Conservation (phyloP, 35 echinoderm and acorn worm species). For the Apostichopus californicus region DNA sequence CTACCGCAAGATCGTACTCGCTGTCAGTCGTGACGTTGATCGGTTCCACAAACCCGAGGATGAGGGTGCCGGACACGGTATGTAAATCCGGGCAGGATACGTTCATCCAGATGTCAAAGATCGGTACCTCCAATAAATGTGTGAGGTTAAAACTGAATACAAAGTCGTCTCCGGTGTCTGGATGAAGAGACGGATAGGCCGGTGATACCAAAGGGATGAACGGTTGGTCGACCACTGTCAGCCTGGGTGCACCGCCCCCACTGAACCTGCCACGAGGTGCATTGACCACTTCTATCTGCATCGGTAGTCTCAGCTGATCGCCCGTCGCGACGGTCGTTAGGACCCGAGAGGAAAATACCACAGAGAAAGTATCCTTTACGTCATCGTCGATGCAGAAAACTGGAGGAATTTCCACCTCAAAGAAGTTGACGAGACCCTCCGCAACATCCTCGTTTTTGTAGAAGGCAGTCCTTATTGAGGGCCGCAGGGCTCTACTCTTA, state of each 20-base stretch:
- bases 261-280: conserved; percentile 15
- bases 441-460: background rate
- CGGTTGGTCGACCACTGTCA: conserved; percentile 69
- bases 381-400: conserved; percentile 36
- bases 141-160: conserved; percentile 60
- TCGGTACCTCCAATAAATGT: conserved; percentile 57
- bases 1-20: conserved; percentile 36
- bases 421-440: conserved; percentile 29
- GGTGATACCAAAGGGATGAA: conserved; percentile 68
- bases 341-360: conserved; percentile 55
- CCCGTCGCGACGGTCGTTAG: conserved; percentile 53
- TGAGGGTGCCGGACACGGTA: conserved; percentile 50
- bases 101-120: conserved; percentile 83
- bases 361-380: background rate
- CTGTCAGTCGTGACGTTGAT: conserved; percentile 67
- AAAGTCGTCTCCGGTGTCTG: conserved; percentile 72
- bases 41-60: conserved; percentile 54
- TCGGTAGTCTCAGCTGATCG: conserved; percentile 24
- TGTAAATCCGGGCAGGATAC: conserved; percentile 70
- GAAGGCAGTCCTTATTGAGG: background rate
- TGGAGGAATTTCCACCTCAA: conserved; percentile 40
- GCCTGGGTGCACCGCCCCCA: background rate
- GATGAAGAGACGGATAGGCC: conserved; percentile 9
- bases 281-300: conserved; percentile 19
- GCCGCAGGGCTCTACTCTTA: background rate